These are phyloP conservation scores for Physocephala rufipes DNA, from an alignment of 2,888 invertebrate genomes.

Conservation along the genomic window DNA sequence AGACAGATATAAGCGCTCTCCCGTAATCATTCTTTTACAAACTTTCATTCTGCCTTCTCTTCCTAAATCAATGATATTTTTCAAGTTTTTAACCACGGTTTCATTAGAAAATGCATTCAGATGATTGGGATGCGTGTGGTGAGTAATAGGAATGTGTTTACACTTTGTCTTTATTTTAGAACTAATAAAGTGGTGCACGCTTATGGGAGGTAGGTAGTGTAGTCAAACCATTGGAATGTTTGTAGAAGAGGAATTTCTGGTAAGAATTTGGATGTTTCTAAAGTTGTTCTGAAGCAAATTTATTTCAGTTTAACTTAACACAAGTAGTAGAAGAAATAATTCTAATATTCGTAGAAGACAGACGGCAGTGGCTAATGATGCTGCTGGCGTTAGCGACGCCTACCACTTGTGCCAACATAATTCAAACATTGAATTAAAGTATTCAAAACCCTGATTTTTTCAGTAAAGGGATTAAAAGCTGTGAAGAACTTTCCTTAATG, in stretches of 20 bases:
- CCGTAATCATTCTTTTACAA: no score
- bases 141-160: no score
- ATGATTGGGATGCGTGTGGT: no score
- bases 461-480: neutral
- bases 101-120: no score
- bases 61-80: no score
- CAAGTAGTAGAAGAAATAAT: neutral
- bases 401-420: slow-evolving; percentile 28
- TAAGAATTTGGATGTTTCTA: neutral
- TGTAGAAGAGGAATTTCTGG: neutral
- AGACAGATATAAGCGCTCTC: no score
- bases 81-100: no score
- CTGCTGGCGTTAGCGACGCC: slow-evolving; percentile 23
- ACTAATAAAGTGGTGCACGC: neutral
- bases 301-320: slow-evolving; percentile 11
- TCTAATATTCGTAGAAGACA: neutral
- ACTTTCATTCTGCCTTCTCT: no score
- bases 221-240: no score
- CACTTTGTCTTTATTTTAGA: no score
- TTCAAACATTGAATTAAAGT: slow-evolving; percentile 33
- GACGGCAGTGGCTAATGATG: neutral
- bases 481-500: neutral
- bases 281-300: slow-evolving; percentile 16
- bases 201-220: neutral
- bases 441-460: slow-evolving; percentile 22